Evolutionary conservation across 2,888 invertebrate genomes (phyloP).

Genomic region (Machimus atricapillus): DNA sequence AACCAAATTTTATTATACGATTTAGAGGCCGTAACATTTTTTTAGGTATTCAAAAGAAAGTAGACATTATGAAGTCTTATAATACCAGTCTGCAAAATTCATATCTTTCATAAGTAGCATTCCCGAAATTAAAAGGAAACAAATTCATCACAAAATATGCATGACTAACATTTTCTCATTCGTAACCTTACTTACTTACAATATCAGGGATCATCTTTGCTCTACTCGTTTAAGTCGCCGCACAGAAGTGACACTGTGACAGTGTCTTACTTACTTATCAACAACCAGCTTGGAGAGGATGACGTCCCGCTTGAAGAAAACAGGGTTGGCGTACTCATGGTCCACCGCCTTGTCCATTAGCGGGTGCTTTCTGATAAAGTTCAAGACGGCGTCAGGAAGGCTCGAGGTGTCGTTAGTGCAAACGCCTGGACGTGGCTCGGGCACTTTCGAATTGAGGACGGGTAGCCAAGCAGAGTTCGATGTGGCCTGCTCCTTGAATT

Average conservation of each 20-base stretch:
- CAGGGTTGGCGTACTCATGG: conserved; percentile 91
- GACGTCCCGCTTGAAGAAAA: conserved; percentile 90
- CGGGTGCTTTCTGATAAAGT: conserved; percentile 96
- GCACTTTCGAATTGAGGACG: conserved; percentile 87
- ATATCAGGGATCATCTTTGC: neutral
- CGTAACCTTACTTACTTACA: no score
- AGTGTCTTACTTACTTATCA: conserved; percentile 68
- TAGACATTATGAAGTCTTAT: no score
- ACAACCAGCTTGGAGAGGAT: conserved; percentile 91
- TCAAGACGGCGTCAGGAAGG: conserved; percentile 89
- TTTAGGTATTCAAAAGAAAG: no score
- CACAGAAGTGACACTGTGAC: neutral
- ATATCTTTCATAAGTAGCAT: no score
- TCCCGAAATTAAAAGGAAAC: no score
- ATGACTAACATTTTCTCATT: no score
- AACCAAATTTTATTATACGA: no score
- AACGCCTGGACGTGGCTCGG: conserved; percentile 91
- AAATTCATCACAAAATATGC: no score
- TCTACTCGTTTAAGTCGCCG: neutral
- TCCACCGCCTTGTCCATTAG: conserved; percentile 97
- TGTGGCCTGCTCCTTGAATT: conserved; percentile 94
- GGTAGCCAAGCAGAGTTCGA: conserved; percentile 95
- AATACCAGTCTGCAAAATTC: no score
- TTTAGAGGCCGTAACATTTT: no score
- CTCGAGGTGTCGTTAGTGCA: conserved; percentile 93